Conservation (phyloP, 2,797 vertebrate species). For the Iguana delicatissima region DNA sequence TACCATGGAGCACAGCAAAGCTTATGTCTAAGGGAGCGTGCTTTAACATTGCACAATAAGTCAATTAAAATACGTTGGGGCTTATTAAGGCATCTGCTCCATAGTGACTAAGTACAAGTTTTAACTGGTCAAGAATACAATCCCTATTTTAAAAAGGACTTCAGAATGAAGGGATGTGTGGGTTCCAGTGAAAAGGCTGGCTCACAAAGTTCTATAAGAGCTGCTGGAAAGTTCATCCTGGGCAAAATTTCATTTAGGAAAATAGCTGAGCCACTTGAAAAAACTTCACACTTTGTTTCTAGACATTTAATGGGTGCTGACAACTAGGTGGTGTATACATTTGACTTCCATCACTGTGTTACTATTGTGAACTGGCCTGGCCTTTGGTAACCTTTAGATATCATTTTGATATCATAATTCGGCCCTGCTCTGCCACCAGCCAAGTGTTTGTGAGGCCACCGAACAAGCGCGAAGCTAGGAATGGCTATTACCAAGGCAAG, state of each 20-base stretch:
- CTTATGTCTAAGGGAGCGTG: neutral
- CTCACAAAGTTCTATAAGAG: neutral
- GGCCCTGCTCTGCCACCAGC: too few species aligned
- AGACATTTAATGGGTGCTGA: neutral
- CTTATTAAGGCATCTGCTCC: slow-evolving; percentile 21
- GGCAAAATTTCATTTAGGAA: slow-evolving; percentile 3
- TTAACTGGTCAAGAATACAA: slow-evolving; percentile 5
- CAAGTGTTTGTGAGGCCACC: too few species aligned
- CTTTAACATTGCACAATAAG: neutral
- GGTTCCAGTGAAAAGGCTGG: neutral
- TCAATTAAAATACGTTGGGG: slow-evolving; percentile 35
- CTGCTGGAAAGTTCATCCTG: neutral
- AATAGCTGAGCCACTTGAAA: neutral
- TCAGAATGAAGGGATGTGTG: neutral
- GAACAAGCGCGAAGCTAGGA: too few species aligned
- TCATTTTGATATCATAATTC: too few species aligned
- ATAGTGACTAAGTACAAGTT: neutral
- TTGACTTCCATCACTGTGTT: neutral
- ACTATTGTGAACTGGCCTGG: too few species aligned
- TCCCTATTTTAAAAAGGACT: neutral
- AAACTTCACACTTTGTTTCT: neutral
- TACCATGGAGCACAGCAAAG: neutral
- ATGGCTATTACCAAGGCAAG: too few species aligned
- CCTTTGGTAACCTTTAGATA: too few species aligned
- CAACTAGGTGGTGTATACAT: too few species aligned